Conservation (phyloP, 2,888 invertebrate genomes). For the Aleiodes leptofemur region DNA sequence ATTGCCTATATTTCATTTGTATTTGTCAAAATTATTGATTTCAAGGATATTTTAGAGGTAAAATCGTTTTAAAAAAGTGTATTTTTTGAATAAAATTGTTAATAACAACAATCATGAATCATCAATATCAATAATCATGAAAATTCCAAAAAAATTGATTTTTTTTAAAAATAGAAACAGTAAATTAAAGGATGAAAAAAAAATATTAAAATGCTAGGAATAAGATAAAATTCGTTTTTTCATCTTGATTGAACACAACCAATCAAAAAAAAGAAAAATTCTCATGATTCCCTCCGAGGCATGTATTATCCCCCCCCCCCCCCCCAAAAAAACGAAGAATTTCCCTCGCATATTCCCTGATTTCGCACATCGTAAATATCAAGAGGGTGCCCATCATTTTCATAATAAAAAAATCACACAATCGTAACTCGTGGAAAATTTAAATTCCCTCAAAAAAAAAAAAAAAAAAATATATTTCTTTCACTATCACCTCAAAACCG, state of each 20-base stretch:
- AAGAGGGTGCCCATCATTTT: slow-evolving; percentile 19
- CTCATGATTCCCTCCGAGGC: slow-evolving; percentile 30
- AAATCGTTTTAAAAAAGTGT: too few species aligned
- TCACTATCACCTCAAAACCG: slow-evolving; percentile 29
- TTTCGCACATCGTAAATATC: slow-evolving; percentile 1
- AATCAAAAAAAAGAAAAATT: slow-evolving; percentile 13
- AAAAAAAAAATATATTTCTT: slow-evolving; percentile 6
- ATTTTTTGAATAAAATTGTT: too few species aligned
- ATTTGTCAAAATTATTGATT: too few species aligned
- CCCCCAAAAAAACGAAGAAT: slow-evolving; percentile 23
- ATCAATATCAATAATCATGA: too few species aligned
- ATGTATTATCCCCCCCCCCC: not conserved
- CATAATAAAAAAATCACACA: slow-evolving; percentile 18
- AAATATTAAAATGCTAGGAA: not conserved
- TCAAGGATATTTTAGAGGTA: too few species aligned
- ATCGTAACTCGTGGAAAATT: slow-evolving; percentile 20
- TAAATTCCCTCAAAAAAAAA: slow-evolving; percentile 3
- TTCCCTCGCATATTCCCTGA: slow-evolving; percentile 5
- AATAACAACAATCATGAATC: too few species aligned
- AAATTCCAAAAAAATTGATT: too few species aligned
- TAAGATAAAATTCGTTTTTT: not conserved
- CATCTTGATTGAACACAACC: slow-evolving; percentile 10
- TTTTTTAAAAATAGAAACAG: too few species aligned
- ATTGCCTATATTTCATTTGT: too few species aligned
- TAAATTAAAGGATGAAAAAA: not conserved